These are phyloP conservation scores for Xylocampa areola DNA, from an alignment of 2,888 invertebrate species.

Conservation along the genomic window DNA sequence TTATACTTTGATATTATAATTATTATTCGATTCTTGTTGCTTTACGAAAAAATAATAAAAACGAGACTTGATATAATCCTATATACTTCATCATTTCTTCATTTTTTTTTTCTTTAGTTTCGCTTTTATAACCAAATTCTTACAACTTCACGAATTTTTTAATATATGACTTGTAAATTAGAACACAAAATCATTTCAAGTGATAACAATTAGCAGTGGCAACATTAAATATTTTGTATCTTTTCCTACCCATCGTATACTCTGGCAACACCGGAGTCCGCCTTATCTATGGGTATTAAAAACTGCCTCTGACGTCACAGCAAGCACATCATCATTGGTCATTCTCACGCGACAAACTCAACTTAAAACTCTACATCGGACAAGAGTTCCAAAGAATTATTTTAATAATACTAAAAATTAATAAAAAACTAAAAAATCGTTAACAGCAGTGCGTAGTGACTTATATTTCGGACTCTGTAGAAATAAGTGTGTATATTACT, in stretches of 20 bases:
- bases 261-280: conserved; percentile 40
- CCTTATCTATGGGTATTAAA: conserved; percentile 45
- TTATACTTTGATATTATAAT: too few relatives aligned
- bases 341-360: conserved; percentile 25
- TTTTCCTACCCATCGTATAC: conserved; percentile 34
- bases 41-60: too few relatives aligned
- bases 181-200: not conserved
- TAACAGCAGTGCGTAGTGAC: conserved; percentile 78
- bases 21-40: too few relatives aligned
- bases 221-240: conserved; percentile 26
- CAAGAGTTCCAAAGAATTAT: conserved; percentile 61
- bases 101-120: not conserved
- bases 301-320: conserved; percentile 30
- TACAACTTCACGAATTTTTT: conserved; percentile 24
- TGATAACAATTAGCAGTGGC: conserved; percentile 12
- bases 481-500: conserved; percentile 79
- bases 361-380: conserved; percentile 46
- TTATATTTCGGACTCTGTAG: conserved; percentile 72
- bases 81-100: too few relatives aligned
- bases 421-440: conserved; percentile 30
- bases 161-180: conserved; percentile 29
- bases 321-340: conserved; percentile 16
- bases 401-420: conserved; percentile 47
- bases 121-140: not conserved
- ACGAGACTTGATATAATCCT: too few relatives aligned